These are phyloP conservation scores for Temnopleurus reevesii DNA, from an alignment of 53 echinoderm and acorn worm species.

Conservation along the genomic window DNA sequence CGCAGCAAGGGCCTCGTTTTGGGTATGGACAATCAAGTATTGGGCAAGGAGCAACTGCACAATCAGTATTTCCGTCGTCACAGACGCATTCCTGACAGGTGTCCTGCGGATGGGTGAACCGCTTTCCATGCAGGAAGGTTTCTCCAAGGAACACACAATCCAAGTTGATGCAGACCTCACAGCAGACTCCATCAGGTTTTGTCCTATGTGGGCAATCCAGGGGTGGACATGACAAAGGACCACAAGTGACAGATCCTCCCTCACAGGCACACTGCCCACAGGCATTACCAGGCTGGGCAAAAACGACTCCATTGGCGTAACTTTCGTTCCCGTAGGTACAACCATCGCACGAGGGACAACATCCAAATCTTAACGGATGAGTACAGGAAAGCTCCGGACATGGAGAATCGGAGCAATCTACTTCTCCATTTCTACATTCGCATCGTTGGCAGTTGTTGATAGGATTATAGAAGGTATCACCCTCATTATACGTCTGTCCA, in stretches of 20 bases:
- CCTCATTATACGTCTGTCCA: conserved; percentile 67
- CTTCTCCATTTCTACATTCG: conserved; percentile 63
- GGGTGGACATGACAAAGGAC: conserved; percentile 69
- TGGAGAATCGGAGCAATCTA: conserved; percentile 56
- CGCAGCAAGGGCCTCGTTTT: conserved; percentile 82
- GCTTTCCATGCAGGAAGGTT: conserved; percentile 71
- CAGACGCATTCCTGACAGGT: conserved; percentile 83
- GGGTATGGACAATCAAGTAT: conserved; percentile 83
- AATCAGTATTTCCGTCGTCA: conserved; percentile 78
- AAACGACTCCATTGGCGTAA: conserved; percentile 71
- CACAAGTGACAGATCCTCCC: conserved; percentile 68
- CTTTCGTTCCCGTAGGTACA: conserved; percentile 70
- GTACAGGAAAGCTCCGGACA: conserved; percentile 39
- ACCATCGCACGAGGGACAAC: conserved; percentile 65
- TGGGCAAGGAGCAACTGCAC: conserved; percentile 65
- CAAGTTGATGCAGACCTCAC: conserved; percentile 78
- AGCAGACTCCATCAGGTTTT: conserved; percentile 76
- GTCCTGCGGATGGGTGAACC: conserved; percentile 72
- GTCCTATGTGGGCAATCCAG: conserved; percentile 77
- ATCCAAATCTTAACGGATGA: conserved; percentile 48
- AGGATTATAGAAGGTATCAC: conserved; percentile 75
- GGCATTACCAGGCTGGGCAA: conserved; percentile 76
- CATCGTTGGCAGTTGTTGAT: conserved; percentile 73
- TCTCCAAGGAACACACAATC: conserved; percentile 72
- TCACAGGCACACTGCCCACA: conserved; percentile 80